A percentile compares a stretch with the other conserved stretches of the same genome.
Conservation (phyloP, 2,113 vertebrate genomes). For the Heterochromis multidens region DNA sequence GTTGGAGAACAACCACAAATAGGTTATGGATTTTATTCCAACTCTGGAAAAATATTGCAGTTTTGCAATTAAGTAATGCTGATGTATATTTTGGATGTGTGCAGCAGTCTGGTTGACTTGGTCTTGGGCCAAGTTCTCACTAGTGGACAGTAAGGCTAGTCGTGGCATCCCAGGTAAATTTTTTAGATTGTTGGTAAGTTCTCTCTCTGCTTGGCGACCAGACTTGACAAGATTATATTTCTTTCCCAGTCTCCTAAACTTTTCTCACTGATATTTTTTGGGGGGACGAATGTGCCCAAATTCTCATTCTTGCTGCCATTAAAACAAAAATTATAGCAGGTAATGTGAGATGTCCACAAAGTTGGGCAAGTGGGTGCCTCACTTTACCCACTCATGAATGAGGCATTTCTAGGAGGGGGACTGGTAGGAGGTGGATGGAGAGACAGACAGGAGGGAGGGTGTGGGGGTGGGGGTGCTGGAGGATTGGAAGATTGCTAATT, state of each 20-base stretch:
- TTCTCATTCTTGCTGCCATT: not conserved
- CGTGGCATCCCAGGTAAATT: not conserved
- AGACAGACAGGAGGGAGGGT: constrained; percentile 46
- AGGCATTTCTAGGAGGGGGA: constrained; percentile 56
- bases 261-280: not conserved
- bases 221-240: not conserved
- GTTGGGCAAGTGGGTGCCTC: constrained; percentile 13
- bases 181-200: not conserved
- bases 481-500: constrained; percentile 79
- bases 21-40: constrained; percentile 26
- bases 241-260: not conserved
- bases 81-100: constrained; percentile 35
- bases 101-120: not conserved
- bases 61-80: constrained; percentile 48
- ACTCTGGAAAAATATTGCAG: constrained; percentile 3
- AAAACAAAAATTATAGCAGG: not conserved
- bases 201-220: not conserved
- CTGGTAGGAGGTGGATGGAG: constrained; percentile 35
- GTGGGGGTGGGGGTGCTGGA: constrained; percentile 37
- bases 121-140: not conserved
- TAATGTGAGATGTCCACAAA: constrained; percentile 34
- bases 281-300: not conserved
- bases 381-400: constrained; percentile 22
- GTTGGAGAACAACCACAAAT: constrained; percentile 23
- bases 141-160: not conserved